Evolutionary conservation across 2,113 vertebrate species (phyloP), one percentile per base, ranked within the genome.

Genomic region (Rousettus leschenaultii): DNA sequence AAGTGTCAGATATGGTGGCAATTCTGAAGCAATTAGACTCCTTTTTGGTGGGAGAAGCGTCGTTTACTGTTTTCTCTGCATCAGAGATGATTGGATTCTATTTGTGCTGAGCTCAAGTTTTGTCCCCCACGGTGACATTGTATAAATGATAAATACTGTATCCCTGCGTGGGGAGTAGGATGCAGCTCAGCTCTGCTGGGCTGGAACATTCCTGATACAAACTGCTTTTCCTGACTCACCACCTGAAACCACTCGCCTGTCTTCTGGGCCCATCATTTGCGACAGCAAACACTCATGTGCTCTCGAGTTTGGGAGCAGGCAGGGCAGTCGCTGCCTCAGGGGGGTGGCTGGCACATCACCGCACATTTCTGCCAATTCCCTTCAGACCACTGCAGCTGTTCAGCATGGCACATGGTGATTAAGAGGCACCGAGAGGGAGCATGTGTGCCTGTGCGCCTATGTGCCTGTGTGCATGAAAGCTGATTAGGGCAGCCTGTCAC

Each of bases 321-420:
- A 71, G 91, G 94, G 92, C 74, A 93, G 87, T 83, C 21, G 71
- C 68, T 93, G 91, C 88, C 94, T 95, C 13, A 3, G 18, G 78
- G 80, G 86, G 77, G 11, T 66, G 90, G 90, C 97, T 74, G 86
- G 78, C 90, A 89, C 85, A 96, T 97, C 96, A 95, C 78, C 77
- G n/a, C 77, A 86, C 77, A 74, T 83, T 96, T 95, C 87, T 97
- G 82, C 87, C 91, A 83, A 33, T 96, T 96, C 96, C 96, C 95
- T 94, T 95, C 82, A 93, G 94, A 95, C 86, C 68, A 79, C 43
- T 97, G 94, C 97, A 97, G 94, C 95, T 97, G 94, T 95, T 95
- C 14, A 43, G 77, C 40, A 0, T 73, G 61, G 95, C 89, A 86
- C 86, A 35, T 96, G 91, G 73, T 96, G 88, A 97, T 96, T 96